phyloP scores from a whole-genome alignment of 2,797 vertebrate genomes.

The Anas bahamensis region DNA sequence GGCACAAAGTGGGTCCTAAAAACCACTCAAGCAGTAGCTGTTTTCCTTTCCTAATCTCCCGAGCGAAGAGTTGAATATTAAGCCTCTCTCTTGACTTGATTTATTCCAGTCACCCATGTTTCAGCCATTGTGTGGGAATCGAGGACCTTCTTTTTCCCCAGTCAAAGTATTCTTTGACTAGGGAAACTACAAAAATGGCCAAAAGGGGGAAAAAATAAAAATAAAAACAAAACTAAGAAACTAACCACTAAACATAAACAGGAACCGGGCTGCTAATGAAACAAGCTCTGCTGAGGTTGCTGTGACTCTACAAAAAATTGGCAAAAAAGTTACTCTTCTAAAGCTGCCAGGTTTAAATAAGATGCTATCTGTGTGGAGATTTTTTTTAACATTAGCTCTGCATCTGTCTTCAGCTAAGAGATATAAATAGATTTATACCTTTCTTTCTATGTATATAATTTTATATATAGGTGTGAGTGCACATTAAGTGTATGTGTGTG shows the following conservation, averaged over 20 bases:
- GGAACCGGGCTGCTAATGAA: background rate
- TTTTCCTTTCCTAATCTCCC: background rate
- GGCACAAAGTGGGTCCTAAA: background rate
- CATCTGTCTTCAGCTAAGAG: background rate
- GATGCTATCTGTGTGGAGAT: background rate
- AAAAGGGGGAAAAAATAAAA: background rate
- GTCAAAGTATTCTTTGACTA: background rate
- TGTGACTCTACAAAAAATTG: background rate
- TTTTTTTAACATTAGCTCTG: background rate
- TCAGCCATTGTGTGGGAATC: fast-evolving
- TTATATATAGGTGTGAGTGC: slow-evolving; percentile 6
- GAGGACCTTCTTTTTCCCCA: background rate
- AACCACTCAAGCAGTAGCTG: background rate
- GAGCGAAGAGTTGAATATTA: background rate
- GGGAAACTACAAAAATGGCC: background rate
- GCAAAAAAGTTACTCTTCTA: background rate
- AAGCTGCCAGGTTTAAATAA: background rate
- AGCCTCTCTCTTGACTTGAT: background rate
- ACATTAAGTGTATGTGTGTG: background rate
- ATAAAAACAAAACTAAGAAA: background rate
- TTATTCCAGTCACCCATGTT: background rate
- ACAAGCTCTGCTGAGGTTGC: background rate
- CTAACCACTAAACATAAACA: background rate
- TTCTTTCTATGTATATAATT: background rate
- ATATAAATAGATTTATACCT: slow-evolving; percentile 40